A percentile compares a stretch with the other conserved stretches of the same genome.
phyloP scores from a whole-genome alignment of 1,140 invertebrate genomes.

The Ceratina calcarata region DNA sequence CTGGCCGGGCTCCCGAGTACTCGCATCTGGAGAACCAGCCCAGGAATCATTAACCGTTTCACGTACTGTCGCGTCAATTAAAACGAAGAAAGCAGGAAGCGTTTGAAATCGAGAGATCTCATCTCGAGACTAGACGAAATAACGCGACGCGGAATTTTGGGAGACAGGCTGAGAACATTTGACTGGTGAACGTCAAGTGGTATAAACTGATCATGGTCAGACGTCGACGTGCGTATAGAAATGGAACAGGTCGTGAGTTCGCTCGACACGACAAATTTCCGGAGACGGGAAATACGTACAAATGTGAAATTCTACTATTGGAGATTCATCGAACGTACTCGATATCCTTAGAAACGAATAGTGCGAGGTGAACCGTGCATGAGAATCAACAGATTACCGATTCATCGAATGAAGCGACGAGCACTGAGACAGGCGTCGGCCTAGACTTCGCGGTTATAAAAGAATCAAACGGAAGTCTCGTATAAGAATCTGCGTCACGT shows the following conservation, averaged over 20 bases:
- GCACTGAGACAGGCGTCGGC: neutral
- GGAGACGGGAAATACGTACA: neutral
- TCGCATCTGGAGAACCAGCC: conserved; percentile 67
- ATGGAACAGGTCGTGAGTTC: neutral
- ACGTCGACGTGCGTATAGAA: no score
- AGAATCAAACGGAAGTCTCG: neutral
- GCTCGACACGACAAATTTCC: no score
- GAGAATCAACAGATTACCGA: conserved; percentile 16
- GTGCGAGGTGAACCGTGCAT: neutral
- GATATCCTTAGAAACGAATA: conserved; percentile 25
- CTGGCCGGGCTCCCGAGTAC: conserved; percentile 49
- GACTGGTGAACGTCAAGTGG: no score
- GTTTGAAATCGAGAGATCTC: no score
- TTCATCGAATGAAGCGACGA: neutral
- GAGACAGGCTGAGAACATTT: no score
- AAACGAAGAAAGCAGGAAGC: no score
- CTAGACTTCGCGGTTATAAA: no score
- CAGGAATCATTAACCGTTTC: neutral
- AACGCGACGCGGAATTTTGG: no score
- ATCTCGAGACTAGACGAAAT: no score
- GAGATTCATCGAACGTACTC: neutral
- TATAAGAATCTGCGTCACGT: no score
- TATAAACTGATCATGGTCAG: neutral
- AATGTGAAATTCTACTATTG: neutral
- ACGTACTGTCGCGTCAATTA: no score